phyloP scores from a whole-genome alignment of 92 coral and sea anemone genomes.

The Virgularia gustaviana region DNA sequence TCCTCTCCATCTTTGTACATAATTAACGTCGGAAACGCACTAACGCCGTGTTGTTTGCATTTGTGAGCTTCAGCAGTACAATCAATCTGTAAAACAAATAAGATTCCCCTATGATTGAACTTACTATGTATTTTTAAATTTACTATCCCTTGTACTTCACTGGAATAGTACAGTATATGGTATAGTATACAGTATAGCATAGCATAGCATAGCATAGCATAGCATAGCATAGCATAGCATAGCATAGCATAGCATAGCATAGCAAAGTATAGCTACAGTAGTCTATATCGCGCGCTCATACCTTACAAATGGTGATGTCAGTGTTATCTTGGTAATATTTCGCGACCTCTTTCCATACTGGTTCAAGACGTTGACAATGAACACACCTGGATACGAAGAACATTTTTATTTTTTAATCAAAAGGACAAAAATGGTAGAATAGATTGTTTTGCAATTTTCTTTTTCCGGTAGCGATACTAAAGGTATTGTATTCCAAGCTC shows the following conservation, averaged over 20 bases:
- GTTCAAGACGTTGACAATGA: slow-evolving; percentile 87
- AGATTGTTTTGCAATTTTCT: too few species aligned
- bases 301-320: slow-evolving; percentile 86
- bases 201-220: too few species aligned
- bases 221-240: too few species aligned
- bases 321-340: slow-evolving; percentile 60
- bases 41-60: slow-evolving; percentile 65
- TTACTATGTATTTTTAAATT: background rate
- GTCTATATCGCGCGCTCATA: slow-evolving; percentile 10
- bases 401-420: too few species aligned
- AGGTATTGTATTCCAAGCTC: too few species aligned
- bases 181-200: too few species aligned
- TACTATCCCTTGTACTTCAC: background rate
- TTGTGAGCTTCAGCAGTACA: slow-evolving; percentile 70
- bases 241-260: too few species aligned
- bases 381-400: slow-evolving; percentile 73
- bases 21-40: slow-evolving; percentile 76
- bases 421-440: too few species aligned
- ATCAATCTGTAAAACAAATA: slow-evolving; percentile 58
- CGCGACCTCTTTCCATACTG: slow-evolving; percentile 81
- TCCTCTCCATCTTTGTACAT: slow-evolving; percentile 82
- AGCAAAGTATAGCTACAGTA: too few species aligned
- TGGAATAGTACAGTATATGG: too few species aligned
- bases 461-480: too few species aligned
- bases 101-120: background rate